Evolutionary conservation across 2,113 vertebrate species (phyloP), one percentile per base, ranked within the genome.

Genomic region (Microcebus lehilahytsara): DNA sequence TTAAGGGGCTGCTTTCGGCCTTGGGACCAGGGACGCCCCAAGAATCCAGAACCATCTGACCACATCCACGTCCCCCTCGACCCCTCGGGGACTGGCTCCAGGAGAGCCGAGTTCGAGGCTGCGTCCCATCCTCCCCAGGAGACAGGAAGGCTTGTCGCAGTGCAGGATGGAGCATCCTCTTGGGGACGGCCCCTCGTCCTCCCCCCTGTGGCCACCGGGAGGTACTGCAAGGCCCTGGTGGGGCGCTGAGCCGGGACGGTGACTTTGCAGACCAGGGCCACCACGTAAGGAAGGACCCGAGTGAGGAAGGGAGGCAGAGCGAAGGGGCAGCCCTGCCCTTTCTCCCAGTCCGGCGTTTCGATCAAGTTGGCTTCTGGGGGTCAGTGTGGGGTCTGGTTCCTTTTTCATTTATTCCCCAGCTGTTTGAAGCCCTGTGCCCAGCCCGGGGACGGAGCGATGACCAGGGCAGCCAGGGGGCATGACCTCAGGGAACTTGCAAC

Each of bases 211-310:
- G 93, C 42, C 10, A 8, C 5, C 2, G 19, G 0, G 3, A 51
- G 67, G 86, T 91, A 95, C 86, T 95, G 78, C 95, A 81, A 74
- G 74, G 51, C 17, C 37, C 56, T 90, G 37, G 6, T 46, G 1
- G 12, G 6, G 5, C 13, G 14, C 5, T 12, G 64, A 74, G 40
- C 53, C 1, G 0, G 13, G 46, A 9, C 23, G n/a, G 27, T 11
- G 22, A 23, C 9, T 49, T 5, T 4, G 19, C 9, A 64, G 34
- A 72, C n/a, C 62, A 19, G 25, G 3, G 6, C 25, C 56, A 19
- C 49, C 2, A 6, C 4, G 22, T 64, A 42, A 89, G 91, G 72
- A 42, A 89, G 91, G 72, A 85, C 17, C 16, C 7, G 27, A 27
- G 9, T 23, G 49, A 67, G 40, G 69, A n/a, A 5, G 20, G 0